Evolutionary conservation across 2,888 invertebrate species (phyloP).

Genomic region (Ypsolopha sequella): DNA sequence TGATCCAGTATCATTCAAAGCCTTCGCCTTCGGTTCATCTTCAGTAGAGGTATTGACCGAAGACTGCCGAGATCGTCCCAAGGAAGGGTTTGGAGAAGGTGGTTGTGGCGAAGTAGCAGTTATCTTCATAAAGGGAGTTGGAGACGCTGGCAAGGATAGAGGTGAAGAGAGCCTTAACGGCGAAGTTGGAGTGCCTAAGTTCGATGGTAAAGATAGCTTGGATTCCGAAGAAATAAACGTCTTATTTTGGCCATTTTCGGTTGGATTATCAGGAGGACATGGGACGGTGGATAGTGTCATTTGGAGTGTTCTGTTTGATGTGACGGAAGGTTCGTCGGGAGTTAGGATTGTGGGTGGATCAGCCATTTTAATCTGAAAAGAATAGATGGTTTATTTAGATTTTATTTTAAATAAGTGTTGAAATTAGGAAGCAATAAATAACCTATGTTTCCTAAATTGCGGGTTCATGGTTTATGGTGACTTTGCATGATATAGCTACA

Average conservation of each 20-base stretch:
- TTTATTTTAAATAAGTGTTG: slow-evolving; percentile 3
- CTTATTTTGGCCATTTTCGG: slow-evolving; percentile 24
- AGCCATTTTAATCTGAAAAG: slow-evolving; percentile 45
- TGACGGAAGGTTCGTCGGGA: neutral
- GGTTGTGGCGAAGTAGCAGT: slow-evolving; percentile 22
- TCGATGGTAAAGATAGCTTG: slow-evolving; percentile 49
- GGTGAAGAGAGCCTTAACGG: slow-evolving; percentile 48
- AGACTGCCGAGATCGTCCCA: slow-evolving; percentile 23
- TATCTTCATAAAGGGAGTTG: slow-evolving; percentile 39
- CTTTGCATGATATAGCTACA: too few relatives aligned
- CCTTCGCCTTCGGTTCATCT: neutral
- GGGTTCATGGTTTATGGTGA: too few relatives aligned
- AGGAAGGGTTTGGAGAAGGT: slow-evolving; percentile 23
- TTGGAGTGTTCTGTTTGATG: slow-evolving; percentile 29
- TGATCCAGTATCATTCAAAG: slow-evolving; percentile 34
- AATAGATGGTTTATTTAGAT: slow-evolving; percentile 13
- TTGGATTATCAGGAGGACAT: slow-evolving; percentile 31
- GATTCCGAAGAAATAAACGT: slow-evolving; percentile 45
- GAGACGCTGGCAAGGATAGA: slow-evolving; percentile 45
- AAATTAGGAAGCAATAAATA: neutral
- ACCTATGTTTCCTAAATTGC: too few relatives aligned
- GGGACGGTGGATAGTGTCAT: slow-evolving; percentile 52
- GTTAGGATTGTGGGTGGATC: slow-evolving; percentile 22
- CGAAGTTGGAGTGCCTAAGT: slow-evolving; percentile 50
- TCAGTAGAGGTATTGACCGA: neutral